These are phyloP conservation scores for Eucriotettix oculatus DNA, from an alignment of 2,888 invertebrate genomes.

Conservation along the genomic window DNA sequence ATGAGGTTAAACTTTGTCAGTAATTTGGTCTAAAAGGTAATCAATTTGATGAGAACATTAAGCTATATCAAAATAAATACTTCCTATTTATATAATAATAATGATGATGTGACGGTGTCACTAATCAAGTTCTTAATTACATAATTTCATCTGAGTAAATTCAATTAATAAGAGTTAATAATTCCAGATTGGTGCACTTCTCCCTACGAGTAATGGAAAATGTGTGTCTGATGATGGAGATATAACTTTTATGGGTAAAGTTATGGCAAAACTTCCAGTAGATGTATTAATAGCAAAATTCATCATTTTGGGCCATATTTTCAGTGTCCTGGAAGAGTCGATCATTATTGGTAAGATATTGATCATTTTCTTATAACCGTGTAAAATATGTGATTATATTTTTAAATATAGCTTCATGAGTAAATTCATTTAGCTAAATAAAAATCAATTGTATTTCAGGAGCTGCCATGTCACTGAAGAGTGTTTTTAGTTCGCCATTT, in stretches of 20 bases:
- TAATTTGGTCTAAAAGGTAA: too few relatives aligned
- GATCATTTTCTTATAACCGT: not conserved
- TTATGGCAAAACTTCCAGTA: conserved; percentile 70
- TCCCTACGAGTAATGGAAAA: conserved; percentile 35
- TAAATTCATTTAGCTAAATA: too few relatives aligned
- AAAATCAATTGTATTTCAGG: conserved; percentile 31
- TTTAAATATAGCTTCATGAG: not conserved
- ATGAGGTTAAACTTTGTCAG: too few relatives aligned
- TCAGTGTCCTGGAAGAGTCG: conserved; percentile 66
- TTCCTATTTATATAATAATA: too few relatives aligned
- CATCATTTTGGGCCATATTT: conserved; percentile 72
- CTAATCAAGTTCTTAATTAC: too few relatives aligned
- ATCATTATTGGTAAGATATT: conserved; percentile 53
- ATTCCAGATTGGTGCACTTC: conserved; percentile 58
- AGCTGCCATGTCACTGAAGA: conserved; percentile 66
- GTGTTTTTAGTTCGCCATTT: conserved; percentile 60
- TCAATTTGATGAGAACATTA: too few relatives aligned
- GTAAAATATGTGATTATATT: not conserved
- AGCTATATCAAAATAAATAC: too few relatives aligned
- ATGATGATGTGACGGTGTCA: too few relatives aligned
- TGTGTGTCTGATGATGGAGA: conserved; percentile 52
- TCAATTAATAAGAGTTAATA: too few relatives aligned
- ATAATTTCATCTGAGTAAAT: too few relatives aligned
- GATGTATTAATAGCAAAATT: conserved; percentile 69
- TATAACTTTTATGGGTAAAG: conserved; percentile 65